These are phyloP conservation scores for Chromobotia macracanthus DNA, from an alignment of 2,797 vertebrate genomes.

Conservation along the genomic window DNA sequence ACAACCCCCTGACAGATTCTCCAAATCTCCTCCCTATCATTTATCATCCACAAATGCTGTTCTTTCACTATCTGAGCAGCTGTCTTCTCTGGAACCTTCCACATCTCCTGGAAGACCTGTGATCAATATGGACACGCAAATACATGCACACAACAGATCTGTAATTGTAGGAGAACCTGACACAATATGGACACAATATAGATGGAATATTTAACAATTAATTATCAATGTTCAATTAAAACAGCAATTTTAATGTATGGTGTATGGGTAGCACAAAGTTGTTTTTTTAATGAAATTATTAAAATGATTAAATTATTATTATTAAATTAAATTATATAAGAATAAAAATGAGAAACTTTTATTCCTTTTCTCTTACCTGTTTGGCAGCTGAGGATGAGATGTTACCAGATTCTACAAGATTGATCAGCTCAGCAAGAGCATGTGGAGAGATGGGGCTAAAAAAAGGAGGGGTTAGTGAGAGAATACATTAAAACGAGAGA, in stretches of 20 bases:
- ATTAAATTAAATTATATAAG: background rate
- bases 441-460: slow-evolving; percentile 81
- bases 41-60: slow-evolving; percentile 83
- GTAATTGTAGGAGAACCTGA: background rate
- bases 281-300: no score
- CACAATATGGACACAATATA: background rate
- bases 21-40: slow-evolving; percentile 78
- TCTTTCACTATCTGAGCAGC: slow-evolving; percentile 84
- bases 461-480: slow-evolving; percentile 3
- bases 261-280: background rate
- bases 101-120: slow-evolving; percentile 90
- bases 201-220: background rate
- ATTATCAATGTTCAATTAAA: background rate
- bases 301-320: no score
- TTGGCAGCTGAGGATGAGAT: slow-evolving; percentile 90
- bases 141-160: slow-evolving; percentile 25
- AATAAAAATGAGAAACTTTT: background rate
- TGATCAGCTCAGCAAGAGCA: slow-evolving; percentile 86
- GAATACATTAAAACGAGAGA: background rate
- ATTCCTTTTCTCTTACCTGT: slow-evolving; percentile 75
- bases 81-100: slow-evolving; percentile 81
- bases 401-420: slow-evolving; percentile 81
- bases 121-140: slow-evolving; percentile 24
- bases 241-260: background rate
- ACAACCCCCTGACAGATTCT: slow-evolving; percentile 85